Evolutionary conservation across 2,797 vertebrate species (phyloP), one percentile per base, ranked within the genome.

Genomic region (Lutra lutra): DNA sequence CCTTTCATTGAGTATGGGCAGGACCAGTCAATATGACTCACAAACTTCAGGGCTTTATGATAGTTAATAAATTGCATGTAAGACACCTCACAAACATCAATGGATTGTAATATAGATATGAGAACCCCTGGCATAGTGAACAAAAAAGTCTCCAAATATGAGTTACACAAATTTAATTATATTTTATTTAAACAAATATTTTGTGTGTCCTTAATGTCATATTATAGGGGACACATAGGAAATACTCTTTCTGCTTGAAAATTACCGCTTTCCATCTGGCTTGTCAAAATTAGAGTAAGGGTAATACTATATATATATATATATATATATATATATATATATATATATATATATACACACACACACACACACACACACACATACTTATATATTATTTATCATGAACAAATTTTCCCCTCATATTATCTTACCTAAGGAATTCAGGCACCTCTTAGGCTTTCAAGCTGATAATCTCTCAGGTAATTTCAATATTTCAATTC

Each of bases 101-200:
- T 25, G 46, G 43, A 54, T 80, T 93, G 32, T 32, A 56, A 32
- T 23, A 9, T 85, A 75, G 88, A 82, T 29, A 79, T 48, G 68
- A 89, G 75, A 95, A 62, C 5, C 13, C 35, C 32, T n/a, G 75
- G 29, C 27, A 29, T 38, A 40, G 56, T 92, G 62, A 90, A 38
- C 6, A 96, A 80, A 94, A 91, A 46, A 48, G 23, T 89, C 94
- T 86, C 48, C 58, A 93, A 75, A 78, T 89, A 48, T 23, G 32
- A 62, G 56, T 78, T 89, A 86, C 35, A 15, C 18, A 84, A 92
- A 92, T 43, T 75, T 78, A 85, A 77, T 91, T 54, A 54, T 27
- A 82, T 60, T 88, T 92, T 95, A 90, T 70, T 97, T 75, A 82
- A 93, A 91, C 35, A 89, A 96, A 64, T 75, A 54, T 94, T 78